Percentiles rank a stretch among this genome's conserved stretches.
Evolutionary conservation across 2,888 invertebrate species (phyloP).

Genomic region (Melieria omissa): DNA sequence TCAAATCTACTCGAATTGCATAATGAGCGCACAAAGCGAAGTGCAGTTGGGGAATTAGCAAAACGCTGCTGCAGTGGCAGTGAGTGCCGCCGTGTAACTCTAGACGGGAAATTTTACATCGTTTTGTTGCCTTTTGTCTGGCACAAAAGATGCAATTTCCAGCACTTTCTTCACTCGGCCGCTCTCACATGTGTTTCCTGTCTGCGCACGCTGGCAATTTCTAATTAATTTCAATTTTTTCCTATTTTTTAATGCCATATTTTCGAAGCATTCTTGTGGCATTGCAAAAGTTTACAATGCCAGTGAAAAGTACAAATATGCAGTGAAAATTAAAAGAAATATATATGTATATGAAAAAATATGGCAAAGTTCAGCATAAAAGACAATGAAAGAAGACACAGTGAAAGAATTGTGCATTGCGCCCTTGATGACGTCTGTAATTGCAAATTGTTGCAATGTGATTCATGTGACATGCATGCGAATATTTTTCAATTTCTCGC

Average conservation of each 20-base stretch:
- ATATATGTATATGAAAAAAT: background rate
- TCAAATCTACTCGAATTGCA: constrained; percentile 45
- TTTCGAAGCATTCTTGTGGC: no score
- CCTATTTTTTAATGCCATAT: no score
- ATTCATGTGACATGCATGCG: constrained; percentile 32
- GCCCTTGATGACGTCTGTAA: constrained; percentile 23
- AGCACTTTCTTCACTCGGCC: background rate
- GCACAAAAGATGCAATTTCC: constrained; percentile 31
- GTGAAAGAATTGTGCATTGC: constrained; percentile 8
- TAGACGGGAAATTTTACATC: constrained; percentile 14
- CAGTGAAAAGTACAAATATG: background rate
- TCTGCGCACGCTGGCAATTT: no score
- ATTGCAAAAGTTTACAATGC: background rate
- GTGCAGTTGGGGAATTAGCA: background rate
- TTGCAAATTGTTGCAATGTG: constrained; percentile 14
- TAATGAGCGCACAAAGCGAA: constrained; percentile 11
- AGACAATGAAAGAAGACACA: background rate
- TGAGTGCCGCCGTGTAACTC: constrained; percentile 9
- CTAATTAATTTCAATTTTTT: no score
- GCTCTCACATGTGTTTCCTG: no score
- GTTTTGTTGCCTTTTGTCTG: constrained; percentile 22
- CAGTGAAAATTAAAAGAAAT: background rate
- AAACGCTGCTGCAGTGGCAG: background rate
- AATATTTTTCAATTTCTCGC: constrained; percentile 17
- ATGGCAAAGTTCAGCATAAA: background rate